phyloP scores from a whole-genome alignment of 2,888 invertebrate genomes.

The Lepidocyrtinus sp. region DNA sequence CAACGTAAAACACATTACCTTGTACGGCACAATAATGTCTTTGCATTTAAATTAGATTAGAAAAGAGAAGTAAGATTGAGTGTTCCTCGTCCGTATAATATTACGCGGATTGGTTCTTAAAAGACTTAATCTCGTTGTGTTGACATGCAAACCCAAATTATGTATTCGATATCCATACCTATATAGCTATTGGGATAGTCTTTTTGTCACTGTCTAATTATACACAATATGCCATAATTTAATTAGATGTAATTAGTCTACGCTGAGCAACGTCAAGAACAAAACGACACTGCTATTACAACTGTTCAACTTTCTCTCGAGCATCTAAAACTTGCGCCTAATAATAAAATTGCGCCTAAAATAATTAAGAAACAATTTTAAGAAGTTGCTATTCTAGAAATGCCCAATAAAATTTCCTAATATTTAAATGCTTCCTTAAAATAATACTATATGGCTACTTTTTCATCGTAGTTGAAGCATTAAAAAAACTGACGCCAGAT shows the following conservation, averaged over 20 bases:
- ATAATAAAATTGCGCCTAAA: too few relatives aligned
- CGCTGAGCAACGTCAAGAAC: background rate
- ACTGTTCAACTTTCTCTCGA: too few relatives aligned
- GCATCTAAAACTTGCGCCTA: too few relatives aligned
- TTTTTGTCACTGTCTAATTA: constrained; percentile 33
- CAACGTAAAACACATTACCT: background rate
- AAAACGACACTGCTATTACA: background rate
- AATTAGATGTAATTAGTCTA: constrained; percentile 55
- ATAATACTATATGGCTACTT: too few relatives aligned
- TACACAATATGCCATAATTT: constrained; percentile 45
- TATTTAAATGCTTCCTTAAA: too few relatives aligned
- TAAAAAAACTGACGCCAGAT: too few relatives aligned
- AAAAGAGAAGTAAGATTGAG: background rate
- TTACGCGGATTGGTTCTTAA: background rate
- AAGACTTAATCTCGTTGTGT: too few relatives aligned
- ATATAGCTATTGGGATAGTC: background rate
- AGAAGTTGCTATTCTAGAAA: too few relatives aligned
- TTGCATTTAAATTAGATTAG: background rate
- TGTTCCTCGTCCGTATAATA: background rate
- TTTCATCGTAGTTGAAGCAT: too few relatives aligned
- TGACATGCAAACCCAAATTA: background rate
- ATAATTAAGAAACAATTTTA: too few relatives aligned
- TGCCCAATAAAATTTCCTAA: too few relatives aligned
- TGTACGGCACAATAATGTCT: background rate
- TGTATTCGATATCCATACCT: background rate